Conservation (phyloP, 2,888 invertebrate genomes). For the Chouioia cunea region DNA sequence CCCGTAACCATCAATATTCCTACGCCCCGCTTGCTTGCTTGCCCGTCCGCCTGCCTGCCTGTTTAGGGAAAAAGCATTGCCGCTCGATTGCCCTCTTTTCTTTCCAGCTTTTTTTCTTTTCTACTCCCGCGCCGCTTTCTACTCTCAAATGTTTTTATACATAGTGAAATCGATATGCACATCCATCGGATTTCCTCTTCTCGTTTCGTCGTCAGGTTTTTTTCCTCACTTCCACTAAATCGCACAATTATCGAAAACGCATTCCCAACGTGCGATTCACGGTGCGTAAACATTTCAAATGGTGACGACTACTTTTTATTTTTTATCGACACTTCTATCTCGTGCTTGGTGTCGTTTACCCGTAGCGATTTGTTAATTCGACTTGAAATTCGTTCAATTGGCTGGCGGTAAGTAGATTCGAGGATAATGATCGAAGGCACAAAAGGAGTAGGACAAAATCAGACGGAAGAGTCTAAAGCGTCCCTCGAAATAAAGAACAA, state of each 20-base stretch:
- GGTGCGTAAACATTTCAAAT: conserved; percentile 26
- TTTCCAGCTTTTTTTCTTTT: conserved; percentile 20
- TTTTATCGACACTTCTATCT: too few relatives aligned
- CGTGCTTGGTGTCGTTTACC: too few relatives aligned
- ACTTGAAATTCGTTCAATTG: too few relatives aligned
- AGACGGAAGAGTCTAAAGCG: neutral
- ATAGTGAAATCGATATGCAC: conserved; percentile 39
- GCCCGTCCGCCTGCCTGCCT: too few relatives aligned
- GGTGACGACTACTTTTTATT: conserved; percentile 28
- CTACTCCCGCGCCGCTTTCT: conserved; percentile 41
- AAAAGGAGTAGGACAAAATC: too few relatives aligned
- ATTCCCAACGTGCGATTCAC: conserved; percentile 51
- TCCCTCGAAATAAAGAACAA: conserved; percentile 3
- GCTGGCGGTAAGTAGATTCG: too few relatives aligned
- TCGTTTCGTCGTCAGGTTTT: conserved; percentile 46
- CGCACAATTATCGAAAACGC: conserved; percentile 66
- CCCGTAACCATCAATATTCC: conserved; percentile 69
- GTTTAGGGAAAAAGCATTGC: conserved; percentile 48
- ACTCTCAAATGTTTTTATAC: conserved; percentile 27
- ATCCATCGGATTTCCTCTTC: conserved; percentile 18
- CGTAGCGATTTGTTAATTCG: too few relatives aligned
- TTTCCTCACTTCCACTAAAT: conserved; percentile 58
- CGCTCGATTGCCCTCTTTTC: conserved; percentile 38
- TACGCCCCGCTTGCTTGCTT: conserved; percentile 49
- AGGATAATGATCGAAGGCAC: neutral